Conservation (phyloP, 2,113 vertebrate genomes). For the Nematolebias whitei region DNA sequence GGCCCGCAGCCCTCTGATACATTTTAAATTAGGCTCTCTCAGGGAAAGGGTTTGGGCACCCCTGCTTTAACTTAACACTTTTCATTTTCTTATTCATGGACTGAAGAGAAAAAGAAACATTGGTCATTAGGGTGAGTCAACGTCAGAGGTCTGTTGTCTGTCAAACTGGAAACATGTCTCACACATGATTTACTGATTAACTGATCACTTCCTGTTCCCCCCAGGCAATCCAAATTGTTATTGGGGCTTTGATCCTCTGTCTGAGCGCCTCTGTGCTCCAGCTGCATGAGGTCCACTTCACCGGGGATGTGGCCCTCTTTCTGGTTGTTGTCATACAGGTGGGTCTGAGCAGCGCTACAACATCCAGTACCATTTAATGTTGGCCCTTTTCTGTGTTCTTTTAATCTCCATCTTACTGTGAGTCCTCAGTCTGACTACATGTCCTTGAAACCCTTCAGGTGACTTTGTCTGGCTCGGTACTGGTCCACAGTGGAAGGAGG, state of each 20-base stretch:
- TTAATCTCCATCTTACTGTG: neutral
- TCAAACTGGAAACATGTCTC: no score
- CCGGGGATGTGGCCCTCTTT: constrained; percentile 73
- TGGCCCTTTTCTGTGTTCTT: neutral
- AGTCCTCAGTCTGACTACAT: neutral
- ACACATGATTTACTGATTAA: no score
- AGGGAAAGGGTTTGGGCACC: no score
- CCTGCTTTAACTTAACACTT: no score
- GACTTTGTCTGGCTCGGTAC: constrained; percentile 76
- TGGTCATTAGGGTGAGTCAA: no score
- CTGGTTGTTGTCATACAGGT: constrained; percentile 78
- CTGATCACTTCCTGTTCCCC: neutral
- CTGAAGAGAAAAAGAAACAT: no score
- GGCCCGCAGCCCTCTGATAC: no score
- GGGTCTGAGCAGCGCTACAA: neutral
- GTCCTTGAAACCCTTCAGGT: constrained; percentile 59
- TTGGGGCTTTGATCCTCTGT: constrained; percentile 76
- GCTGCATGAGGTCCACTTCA: constrained; percentile 80
- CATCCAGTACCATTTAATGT: neutral
- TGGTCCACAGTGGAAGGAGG: constrained; percentile 78
- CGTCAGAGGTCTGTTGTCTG: no score
- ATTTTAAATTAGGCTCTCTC: no score
- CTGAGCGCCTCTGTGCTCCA: constrained; percentile 79
- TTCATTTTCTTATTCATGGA: no score
- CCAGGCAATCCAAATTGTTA: constrained; percentile 81